A percentile compares a stretch with the other conserved stretches of the same genome.
phyloP scores from a whole-genome alignment of 1,140 invertebrate species.

The Penaeus vannamei region DNA sequence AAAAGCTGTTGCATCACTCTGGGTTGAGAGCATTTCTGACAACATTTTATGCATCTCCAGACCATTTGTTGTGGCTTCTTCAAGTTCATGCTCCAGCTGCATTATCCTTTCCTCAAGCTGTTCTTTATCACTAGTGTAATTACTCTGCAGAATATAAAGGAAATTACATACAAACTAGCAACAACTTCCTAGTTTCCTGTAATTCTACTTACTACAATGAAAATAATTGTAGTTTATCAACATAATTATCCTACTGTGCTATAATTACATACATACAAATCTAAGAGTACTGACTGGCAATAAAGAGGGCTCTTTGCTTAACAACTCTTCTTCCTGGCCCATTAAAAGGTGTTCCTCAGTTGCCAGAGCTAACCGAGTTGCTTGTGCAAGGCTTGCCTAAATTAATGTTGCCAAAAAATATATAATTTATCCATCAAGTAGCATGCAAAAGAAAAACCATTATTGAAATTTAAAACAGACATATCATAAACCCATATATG shows the following conservation, averaged over 20 bases:
- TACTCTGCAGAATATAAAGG: slow-evolving; percentile 13
- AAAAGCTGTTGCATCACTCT: slow-evolving; percentile 51
- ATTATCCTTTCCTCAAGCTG: slow-evolving; percentile 50
- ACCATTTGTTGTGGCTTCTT: slow-evolving; percentile 49
- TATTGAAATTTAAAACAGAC: too few species aligned
- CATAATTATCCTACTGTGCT: not conserved
- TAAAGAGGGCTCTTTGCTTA: not conserved
- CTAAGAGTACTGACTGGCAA: slow-evolving; percentile 29
- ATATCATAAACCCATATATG: too few species aligned
- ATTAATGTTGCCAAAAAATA: slow-evolving; percentile 3
- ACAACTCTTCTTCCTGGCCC: slow-evolving; percentile 16
- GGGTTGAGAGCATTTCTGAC: slow-evolving; percentile 55
- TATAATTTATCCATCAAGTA: not conserved
- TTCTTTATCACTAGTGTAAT: slow-evolving; percentile 45
- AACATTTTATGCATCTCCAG: slow-evolving; percentile 59
- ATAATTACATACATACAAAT: not conserved
- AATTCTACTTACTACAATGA: too few species aligned
- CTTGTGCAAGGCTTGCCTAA: slow-evolving; percentile 26
- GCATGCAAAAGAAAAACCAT: not conserved
- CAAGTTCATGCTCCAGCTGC: slow-evolving; percentile 54
- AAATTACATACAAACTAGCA: not conserved
- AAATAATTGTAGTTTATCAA: not conserved
- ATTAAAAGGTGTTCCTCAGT: slow-evolving; percentile 26
- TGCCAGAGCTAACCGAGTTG: not conserved
- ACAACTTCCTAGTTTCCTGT: too few species aligned